These are phyloP conservation scores for Porites cylindrica DNA, from an alignment of 92 coral and sea anemone genomes.

Conservation along the genomic window DNA sequence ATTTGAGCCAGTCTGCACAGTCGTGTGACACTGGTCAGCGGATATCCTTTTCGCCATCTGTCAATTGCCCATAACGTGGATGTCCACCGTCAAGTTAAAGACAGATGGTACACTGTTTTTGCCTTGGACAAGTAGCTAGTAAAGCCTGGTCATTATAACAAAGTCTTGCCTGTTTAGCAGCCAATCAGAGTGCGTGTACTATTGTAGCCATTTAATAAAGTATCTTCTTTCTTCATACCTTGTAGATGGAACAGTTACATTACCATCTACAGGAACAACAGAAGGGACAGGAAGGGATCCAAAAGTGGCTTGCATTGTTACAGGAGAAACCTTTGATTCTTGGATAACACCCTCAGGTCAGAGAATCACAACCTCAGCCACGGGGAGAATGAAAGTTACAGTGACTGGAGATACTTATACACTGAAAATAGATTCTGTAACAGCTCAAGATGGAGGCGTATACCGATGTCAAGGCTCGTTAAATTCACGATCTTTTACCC, in stretches of 20 bases:
- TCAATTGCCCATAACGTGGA: too few species aligned
- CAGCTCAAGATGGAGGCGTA: constrained; percentile 27
- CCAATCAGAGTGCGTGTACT: too few species aligned
- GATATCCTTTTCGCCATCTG: too few species aligned
- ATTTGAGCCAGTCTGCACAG: too few species aligned
- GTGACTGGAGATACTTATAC: background rate
- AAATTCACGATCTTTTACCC: background rate
- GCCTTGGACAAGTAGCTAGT: too few species aligned
- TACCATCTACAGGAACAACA: rapidly evolving
- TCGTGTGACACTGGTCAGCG: too few species aligned
- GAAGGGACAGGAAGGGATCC: background rate
- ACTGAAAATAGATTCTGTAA: background rate
- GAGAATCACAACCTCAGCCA: background rate
- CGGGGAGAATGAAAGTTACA: background rate
- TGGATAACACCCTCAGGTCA: constrained; percentile 39
- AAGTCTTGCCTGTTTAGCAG: too few species aligned
- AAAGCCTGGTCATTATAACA: too few species aligned
- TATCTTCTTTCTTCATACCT: background rate
- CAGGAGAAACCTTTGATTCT: background rate
- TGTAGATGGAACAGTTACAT: constrained; percentile 25
- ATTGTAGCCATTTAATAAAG: too few species aligned
- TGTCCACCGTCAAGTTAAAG: too few species aligned
- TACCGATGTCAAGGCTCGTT: background rate
- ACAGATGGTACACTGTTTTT: too few species aligned
- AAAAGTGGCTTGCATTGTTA: background rate